phyloP scores from a whole-genome alignment of 1,140 invertebrate species.

The Conus ventricosus region DNA sequence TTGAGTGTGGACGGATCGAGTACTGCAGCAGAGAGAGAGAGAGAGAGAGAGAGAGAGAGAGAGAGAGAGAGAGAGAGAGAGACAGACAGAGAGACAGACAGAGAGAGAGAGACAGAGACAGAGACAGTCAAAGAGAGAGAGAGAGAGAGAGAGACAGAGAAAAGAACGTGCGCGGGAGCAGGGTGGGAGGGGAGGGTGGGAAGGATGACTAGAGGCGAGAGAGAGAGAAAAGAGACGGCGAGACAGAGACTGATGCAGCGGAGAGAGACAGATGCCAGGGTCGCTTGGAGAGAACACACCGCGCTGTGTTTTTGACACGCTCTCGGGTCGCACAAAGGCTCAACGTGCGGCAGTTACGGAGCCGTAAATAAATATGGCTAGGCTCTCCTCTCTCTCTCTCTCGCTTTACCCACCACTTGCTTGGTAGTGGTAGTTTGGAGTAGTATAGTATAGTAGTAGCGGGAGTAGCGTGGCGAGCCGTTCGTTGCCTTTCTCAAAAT shows the following conservation, averaged over 20 bases:
- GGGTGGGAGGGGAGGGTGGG: neutral
- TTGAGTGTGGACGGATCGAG: too few relatives aligned
- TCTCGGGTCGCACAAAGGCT: neutral
- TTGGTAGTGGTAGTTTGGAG: neutral
- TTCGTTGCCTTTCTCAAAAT: neutral
- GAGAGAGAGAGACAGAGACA: neutral
- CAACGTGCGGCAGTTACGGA: slow-evolving; percentile 19
- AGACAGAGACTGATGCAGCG: neutral
- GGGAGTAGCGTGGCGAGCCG: neutral
- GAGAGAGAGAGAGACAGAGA: slow-evolving; percentile 12
- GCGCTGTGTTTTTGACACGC: neutral
- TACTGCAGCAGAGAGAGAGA: neutral
- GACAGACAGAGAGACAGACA: neutral
- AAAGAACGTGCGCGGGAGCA: neutral
- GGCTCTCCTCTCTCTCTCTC: neutral
- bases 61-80: neutral
- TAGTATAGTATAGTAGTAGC: neutral
- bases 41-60: slow-evolving; percentile 12
- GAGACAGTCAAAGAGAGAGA: neutral
- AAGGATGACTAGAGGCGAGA: neutral
- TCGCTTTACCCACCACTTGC: too few relatives aligned
- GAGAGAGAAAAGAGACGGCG: neutral
- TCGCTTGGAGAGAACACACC: neutral
- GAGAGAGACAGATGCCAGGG: neutral
- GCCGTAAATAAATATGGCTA: slow-evolving; percentile 10